Percentiles rank a stretch among this genome's conserved stretches.
These are phyloP conservation scores for Sylvia borin DNA, from an alignment of 2,797 vertebrate genomes.

Conservation along the genomic window DNA sequence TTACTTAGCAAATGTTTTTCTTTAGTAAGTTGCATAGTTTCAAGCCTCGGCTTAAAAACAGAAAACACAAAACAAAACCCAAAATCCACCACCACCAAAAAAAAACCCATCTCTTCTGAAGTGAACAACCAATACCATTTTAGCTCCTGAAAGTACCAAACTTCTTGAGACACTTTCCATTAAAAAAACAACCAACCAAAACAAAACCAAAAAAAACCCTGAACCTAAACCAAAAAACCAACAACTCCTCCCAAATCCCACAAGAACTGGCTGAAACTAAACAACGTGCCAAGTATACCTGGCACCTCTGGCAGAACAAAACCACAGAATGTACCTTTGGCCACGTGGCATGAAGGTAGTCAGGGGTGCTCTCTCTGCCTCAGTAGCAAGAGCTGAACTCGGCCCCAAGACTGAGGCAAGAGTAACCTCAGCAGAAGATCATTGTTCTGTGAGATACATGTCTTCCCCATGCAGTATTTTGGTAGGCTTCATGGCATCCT, in stretches of 20 bases:
- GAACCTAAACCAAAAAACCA: not conserved
- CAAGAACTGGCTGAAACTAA: not conserved
- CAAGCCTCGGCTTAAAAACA: not conserved
- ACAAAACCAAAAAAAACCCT: not conserved
- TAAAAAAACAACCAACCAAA: not conserved
- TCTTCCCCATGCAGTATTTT: not conserved
- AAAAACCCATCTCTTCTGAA: not conserved
- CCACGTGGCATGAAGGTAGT: not conserved
- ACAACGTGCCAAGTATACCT: not conserved
- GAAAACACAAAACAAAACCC: not conserved
- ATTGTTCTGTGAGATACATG: rapidly evolving
- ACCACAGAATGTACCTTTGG: not conserved
- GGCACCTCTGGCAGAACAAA: not conserved
- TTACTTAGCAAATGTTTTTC: not conserved
- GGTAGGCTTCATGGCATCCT: not conserved
- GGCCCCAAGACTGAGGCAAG: not conserved
- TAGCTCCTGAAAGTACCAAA: not conserved
- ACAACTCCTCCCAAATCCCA: rapidly evolving
- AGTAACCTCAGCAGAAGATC: not conserved
- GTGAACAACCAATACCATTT: not conserved
- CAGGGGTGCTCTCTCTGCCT: not conserved
- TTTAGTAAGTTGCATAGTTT: not conserved
- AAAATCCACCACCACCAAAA: not conserved
- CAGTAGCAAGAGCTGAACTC: not conserved
- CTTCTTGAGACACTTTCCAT: not conserved